Evolutionary conservation across 2,113 vertebrate genomes (phyloP).

Genomic region (Phainopepla nitens): DNA sequence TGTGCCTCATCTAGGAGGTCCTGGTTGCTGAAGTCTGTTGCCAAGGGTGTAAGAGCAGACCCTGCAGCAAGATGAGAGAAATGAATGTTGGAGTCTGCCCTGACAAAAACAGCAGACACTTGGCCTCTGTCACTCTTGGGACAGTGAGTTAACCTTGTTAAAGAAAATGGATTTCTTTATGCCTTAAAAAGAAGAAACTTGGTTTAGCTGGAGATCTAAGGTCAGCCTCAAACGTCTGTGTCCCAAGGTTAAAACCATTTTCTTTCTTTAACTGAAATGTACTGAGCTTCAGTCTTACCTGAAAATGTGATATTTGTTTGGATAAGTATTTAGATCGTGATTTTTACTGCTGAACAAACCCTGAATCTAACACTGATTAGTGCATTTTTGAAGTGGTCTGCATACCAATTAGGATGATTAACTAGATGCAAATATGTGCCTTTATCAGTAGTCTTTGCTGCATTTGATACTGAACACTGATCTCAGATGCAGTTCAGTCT

Average conservation of each 20-base stretch:
- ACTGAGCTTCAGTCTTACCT: not conserved
- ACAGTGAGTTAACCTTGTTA: not conserved
- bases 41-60: not conserved
- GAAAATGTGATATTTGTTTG: not conserved
- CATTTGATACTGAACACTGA: not conserved
- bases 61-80: not conserved
- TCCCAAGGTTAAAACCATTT: not conserved
- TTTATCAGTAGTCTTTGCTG: not conserved
- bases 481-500: not conserved
- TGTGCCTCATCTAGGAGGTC: not conserved
- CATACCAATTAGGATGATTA: conserved; percentile 16
- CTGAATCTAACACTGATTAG: not conserved
- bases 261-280: not conserved
- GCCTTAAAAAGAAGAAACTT: not conserved
- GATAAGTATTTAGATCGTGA: not conserved
- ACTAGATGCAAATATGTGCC: conserved; percentile 3
- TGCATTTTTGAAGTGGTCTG: conserved; percentile 1
- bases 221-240: not conserved
- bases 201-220: not conserved
- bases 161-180: not conserved
- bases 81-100: not conserved
- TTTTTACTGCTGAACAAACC: not conserved
- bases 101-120: not conserved
- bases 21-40: not conserved
- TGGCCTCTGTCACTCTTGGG: not conserved